These are phyloP conservation scores for Pedetes capensis DNA, from an alignment of 2,113 vertebrate genomes.

Conservation along the genomic window DNA sequence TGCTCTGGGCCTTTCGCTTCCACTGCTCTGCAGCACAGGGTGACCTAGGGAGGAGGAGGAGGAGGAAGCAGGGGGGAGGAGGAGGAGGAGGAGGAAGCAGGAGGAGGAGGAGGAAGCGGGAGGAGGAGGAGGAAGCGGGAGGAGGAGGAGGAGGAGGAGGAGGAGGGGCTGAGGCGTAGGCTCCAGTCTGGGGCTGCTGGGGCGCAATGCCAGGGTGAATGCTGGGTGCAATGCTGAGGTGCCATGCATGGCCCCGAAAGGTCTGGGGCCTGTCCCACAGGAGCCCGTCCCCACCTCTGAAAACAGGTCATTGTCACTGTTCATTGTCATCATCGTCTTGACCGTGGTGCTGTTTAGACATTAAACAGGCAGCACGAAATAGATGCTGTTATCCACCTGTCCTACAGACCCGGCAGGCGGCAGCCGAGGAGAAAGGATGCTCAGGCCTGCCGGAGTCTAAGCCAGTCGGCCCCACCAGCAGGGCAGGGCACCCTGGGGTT, in stretches of 20 bases:
- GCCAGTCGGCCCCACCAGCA: neutral
- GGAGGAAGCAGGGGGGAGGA: too few relatives aligned
- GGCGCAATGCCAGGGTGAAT: too few relatives aligned
- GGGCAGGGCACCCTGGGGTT: neutral
- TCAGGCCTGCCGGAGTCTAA: neutral
- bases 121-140: too few relatives aligned
- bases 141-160: too few relatives aligned
- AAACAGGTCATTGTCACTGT: neutral
- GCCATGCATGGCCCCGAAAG: neutral
- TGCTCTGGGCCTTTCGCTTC: neutral
- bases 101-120: too few relatives aligned
- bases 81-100: neutral
- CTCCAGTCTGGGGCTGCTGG: too few relatives aligned
- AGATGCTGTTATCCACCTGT: too few relatives aligned
- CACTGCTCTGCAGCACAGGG: neutral
- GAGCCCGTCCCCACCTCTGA: neutral
- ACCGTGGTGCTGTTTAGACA: too few relatives aligned
- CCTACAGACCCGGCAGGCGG: rapidly evolving
- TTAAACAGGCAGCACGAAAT: too few relatives aligned
- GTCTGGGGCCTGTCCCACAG: too few relatives aligned
- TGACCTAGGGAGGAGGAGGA: neutral
- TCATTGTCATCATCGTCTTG: too few relatives aligned
- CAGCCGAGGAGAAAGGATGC: neutral
- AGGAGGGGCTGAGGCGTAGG: too few relatives aligned
- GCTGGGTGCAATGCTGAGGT: neutral